Base-by-base conservation (phyloP, 2,888 invertebrate genomes). In the Ectemnius continuus region DNA sequence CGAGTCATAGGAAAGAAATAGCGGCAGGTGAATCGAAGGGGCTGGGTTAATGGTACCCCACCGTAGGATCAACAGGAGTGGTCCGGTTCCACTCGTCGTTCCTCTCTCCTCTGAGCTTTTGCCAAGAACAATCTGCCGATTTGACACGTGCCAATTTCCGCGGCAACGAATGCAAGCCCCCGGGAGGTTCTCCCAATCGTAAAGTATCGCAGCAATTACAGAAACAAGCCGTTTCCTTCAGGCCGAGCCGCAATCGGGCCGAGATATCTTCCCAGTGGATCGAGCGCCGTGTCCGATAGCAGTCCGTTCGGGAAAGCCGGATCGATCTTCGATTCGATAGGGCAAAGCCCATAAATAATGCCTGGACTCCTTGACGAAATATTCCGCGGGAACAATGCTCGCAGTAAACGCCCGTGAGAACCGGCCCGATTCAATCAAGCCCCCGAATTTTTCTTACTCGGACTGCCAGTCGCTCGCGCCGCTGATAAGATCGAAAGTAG, bases 341-440 rank as follows among this genome's bases (percentile, higher is more conserved):
- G 36, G 71, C 47, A 6, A 69, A 70, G 61, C 8, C 76, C 64
- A 79, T 80, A 82, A 83, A 85, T 79, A 79, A 85, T 76, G 61
- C 36, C 11, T 36, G 74, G 76, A 61, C 84, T 75, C 74, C 71
- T 81, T 81, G 73, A 78, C 72, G 74, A 83, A 84, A 83, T 75
- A 74, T 75, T 58, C 67, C 64, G 26, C 66, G 52, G 48, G 47
- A 47, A 28, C 57, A 65, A 75, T 70, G 70, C 58, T 61, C 65
- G 68, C 18, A 56, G 61, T 57, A 28, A 48, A 46, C 59, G 64
- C 46, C 48, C 76, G 78, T 78, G 75, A 64, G 73, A 76, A 79
- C 73, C 46, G 26, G 45, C 62, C 58, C n/a, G 11, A 47, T 46
- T 47, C 11, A 48, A 23, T 14, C 36, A 66, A 57, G 57, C 45